Evolutionary conservation across 2,888 invertebrate genomes (phyloP).

Genomic region (Schrankia costaestrigalis): DNA sequence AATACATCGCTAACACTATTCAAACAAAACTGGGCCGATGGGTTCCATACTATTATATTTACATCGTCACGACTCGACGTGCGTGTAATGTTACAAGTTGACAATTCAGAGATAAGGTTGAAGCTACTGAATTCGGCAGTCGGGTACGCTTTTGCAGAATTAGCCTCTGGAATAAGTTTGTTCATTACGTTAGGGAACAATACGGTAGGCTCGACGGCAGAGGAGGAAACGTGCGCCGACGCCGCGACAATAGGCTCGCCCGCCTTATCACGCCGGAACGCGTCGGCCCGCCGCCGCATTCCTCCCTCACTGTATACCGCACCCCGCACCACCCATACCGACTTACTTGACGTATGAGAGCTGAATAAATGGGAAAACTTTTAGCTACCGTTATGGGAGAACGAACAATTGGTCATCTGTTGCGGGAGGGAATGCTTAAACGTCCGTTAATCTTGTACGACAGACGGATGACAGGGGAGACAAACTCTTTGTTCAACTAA

Average conservation of each 20-base stretch:
- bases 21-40: constrained; percentile 72
- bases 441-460: constrained; percentile 61
- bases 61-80: constrained; percentile 40
- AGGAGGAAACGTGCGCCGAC: constrained; percentile 79
- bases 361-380: constrained; percentile 80
- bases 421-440: constrained; percentile 59
- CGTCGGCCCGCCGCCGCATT: constrained; percentile 47
- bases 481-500: constrained; percentile 40
- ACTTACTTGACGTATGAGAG: constrained; percentile 70
- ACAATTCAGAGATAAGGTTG: constrained; percentile 65
- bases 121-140: constrained; percentile 66
- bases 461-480: constrained; percentile 40
- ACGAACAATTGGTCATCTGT: constrained; percentile 79
- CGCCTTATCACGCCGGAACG: constrained; percentile 79
- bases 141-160: constrained; percentile 60
- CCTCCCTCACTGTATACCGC: constrained; percentile 19
- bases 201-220: constrained; percentile 73
- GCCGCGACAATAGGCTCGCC: constrained; percentile 71
- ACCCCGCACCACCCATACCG: constrained; percentile 19
- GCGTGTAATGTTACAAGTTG: constrained; percentile 49
- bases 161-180: constrained; percentile 77
- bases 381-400: constrained; percentile 70
- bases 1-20: constrained; percentile 62
- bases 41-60: constrained; percentile 55
- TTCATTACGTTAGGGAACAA: constrained; percentile 77